phyloP scores from a whole-genome alignment of 2,888 invertebrate genomes.

The Dicyrtoma fusca region DNA sequence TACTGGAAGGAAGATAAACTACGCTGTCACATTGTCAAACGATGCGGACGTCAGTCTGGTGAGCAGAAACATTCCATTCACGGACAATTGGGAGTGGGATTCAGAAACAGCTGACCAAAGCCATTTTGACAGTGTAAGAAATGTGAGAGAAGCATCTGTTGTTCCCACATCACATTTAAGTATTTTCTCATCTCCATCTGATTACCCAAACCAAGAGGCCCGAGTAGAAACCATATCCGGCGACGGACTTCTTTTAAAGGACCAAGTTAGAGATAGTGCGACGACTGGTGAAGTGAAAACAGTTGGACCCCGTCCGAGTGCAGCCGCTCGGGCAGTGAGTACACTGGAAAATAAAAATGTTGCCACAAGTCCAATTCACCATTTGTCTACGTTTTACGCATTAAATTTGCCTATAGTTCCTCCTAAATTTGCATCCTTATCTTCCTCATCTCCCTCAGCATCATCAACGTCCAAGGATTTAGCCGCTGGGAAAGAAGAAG shows the following conservation, averaged over 20 bases:
- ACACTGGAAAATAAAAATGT: slow-evolving; percentile 21
- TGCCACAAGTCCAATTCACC: slow-evolving; percentile 38
- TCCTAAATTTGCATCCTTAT: slow-evolving; percentile 8
- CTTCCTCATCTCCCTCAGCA: not conserved
- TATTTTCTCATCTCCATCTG: not conserved
- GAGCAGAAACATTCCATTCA: slow-evolving; percentile 24
- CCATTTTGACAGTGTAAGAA: slow-evolving; percentile 23
- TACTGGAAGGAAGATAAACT: not conserved
- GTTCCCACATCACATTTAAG: slow-evolving; percentile 2
- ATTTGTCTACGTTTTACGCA: slow-evolving; percentile 35
- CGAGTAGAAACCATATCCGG: not conserved
- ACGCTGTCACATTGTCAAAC: not conserved
- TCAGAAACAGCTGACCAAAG: slow-evolving; percentile 33
- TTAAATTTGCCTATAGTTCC: slow-evolving; percentile 35
- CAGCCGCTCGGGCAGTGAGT: not conserved
- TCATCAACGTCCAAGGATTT: not conserved
- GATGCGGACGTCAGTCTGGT: slow-evolving; percentile 10
- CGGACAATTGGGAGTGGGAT: slow-evolving; percentile 18
- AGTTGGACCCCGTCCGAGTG: no score
- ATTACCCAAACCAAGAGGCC: not conserved
- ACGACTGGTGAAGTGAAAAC: not conserved
- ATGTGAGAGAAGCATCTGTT: slow-evolving; percentile 28
- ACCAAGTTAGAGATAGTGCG: not conserved
- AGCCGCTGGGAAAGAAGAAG: not conserved
- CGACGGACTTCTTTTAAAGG: not conserved